Evolutionary conservation across 2,888 invertebrate species (phyloP), one percentile per base, ranked within the genome.

Genomic region (Caenorhabditis angaria): DNA sequence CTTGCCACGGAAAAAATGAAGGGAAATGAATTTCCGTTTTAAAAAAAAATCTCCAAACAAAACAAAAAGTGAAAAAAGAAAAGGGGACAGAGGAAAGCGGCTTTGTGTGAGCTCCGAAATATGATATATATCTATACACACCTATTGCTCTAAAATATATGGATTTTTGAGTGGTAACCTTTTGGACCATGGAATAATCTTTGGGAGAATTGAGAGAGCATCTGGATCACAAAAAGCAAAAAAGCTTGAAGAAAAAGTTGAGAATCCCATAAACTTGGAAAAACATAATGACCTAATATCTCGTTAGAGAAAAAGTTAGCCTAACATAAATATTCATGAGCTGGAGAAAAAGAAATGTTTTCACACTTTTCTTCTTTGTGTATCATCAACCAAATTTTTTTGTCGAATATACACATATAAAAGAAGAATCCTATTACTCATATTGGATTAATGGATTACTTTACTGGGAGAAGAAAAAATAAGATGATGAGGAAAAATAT

Each of bases 401-500:
- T 32, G 5, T 32, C 10, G 10, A 8, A 32, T 10, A 8, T 10
- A 8, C 32, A 8, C 32, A 8, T 32, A 18, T 10, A 18, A 41
- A 41, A 41, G 18, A 41, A 41, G 10, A 6, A 41, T 41, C 41
- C 32, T 32, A 41, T 41, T 41, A 41, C 41, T 41, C 41, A 41
- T 41, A 41, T 41, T 41, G 41, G 41, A 41, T 41, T 41, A 41
- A 41, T 41, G 41, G 41, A 41, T 41, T 41, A 41, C 6, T 32
- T 41, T 3, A 10, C 10, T 6, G 18, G 18, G 18, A 18, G 18
- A 41, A 41, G 6, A 41, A 51, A 51, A 22, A 22, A 51, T 20
- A 22, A 51, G 51, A 51, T n/a, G 22, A 22, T 20, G 22, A 24
- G 27, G 27, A 55, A 25, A 20, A 50, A 50, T 50, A 41, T 10